These are phyloP conservation scores for Spea multiplicata DNA, from an alignment of 2,113 vertebrate genomes.

Conservation along the genomic window DNA sequence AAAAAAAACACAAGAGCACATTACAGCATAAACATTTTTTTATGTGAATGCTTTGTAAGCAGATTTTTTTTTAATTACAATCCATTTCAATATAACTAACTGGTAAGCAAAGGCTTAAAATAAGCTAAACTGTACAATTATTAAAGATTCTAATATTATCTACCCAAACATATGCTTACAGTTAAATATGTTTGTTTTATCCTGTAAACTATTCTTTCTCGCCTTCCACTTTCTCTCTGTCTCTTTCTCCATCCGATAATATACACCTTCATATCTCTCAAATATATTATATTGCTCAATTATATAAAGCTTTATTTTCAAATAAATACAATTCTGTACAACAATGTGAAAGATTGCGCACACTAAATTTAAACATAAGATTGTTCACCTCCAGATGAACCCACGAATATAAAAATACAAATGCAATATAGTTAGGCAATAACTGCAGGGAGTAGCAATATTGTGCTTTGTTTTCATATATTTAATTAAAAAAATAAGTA, in stretches of 20 bases:
- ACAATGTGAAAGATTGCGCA: too few species aligned
- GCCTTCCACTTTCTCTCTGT: too few species aligned
- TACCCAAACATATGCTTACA: too few species aligned
- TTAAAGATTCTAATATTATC: too few species aligned
- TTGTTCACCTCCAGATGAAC: neutral
- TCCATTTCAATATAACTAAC: neutral
- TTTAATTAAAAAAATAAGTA: neutral
- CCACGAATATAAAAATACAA: neutral
- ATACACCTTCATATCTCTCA: too few species aligned
- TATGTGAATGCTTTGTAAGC: conserved; percentile 16
- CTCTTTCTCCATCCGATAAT: too few species aligned
- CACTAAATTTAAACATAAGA: neutral
- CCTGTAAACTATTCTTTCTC: too few species aligned
- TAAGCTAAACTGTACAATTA: too few species aligned
- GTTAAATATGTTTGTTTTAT: too few species aligned
- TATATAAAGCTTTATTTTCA: too few species aligned
- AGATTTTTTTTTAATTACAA: conserved; percentile 27
- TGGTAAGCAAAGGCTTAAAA: neutral
- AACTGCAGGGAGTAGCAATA: neutral
- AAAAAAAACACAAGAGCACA: neutral
- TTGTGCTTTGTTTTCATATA: neutral
- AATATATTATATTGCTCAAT: too few species aligned
- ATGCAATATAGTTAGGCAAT: neutral
- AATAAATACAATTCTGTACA: too few species aligned
- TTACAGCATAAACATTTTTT: conserved; percentile 6